Evolutionary conservation across 2,888 invertebrate species (phyloP), one percentile per base, ranked within the genome.

Genomic region (Blastobasis adustella): DNA sequence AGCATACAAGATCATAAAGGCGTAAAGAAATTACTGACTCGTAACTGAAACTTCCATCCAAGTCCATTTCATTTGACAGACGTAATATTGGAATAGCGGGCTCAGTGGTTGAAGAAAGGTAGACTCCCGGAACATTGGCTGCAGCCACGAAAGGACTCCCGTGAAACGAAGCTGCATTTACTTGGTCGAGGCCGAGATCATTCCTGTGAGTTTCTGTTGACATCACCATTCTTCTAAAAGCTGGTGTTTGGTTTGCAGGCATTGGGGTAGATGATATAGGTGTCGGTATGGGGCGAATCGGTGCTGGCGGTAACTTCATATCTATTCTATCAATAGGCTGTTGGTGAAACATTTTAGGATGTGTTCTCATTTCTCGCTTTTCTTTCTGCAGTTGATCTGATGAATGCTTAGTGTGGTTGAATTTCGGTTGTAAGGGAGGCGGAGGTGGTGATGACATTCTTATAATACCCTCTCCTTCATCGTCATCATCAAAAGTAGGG

Each of bases 41-140:
- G 53, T 89, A 90, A 61, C 89, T 89, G 60, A 89, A 90, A 58
- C 88, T 88, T 54, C 90, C 90, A 67, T 90, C 90, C 55, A 89
- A 77, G 67, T 89, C 90, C 82, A 90, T 90, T 74, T 90, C 90
- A 60, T 86, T 90, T 39, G 89, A 87, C 52, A 89, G 71, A 49
- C 89, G 81, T 51, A 90, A 67, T 57, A 90, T 90, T 10, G 90
- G 89, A 60, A 89, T 80, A 5, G 86, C 80, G 5, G 89, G 85
- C 66, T 89, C 86, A 4, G 89, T 85, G 38, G 89, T 84, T 10
- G 89, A 79, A 45, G 80, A 79, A 54, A 80, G 65, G 53, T 73
- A 77, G 41, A 73, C 63, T 50, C 73, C 73, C 38, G 83, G 80
- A 6, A 42, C 42, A 8, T n/a, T n/a, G 6, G 41, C 44, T 40